Conservation (phyloP, 2,113 vertebrate species). For the Diadophis punctatus region DNA sequence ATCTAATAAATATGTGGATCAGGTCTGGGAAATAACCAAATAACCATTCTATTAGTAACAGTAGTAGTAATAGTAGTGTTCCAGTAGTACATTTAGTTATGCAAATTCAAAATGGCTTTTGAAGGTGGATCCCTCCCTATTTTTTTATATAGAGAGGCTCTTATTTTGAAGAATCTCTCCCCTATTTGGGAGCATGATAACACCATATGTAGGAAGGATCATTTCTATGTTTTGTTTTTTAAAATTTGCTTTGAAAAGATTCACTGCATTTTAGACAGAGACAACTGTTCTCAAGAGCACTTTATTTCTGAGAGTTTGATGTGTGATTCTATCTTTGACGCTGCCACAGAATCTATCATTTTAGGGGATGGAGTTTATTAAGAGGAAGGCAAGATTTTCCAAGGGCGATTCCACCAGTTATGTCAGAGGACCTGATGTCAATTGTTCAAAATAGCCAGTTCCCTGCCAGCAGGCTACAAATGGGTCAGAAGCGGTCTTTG, state of each 20-base stretch:
- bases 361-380: background rate
- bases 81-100: background rate
- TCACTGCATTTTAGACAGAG: background rate
- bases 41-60: background rate
- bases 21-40: background rate
- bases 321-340: background rate
- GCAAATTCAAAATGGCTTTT: background rate
- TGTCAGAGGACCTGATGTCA: background rate
- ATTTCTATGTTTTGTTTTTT: too few relatives aligned
- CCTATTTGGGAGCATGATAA: background rate
- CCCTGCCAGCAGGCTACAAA: background rate
- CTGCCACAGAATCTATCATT: background rate
- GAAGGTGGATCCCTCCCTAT: background rate
- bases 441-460: background rate
- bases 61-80: background rate
- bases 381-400: background rate
- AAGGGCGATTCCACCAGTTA: background rate
- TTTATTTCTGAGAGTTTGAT: background rate
- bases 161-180: background rate
- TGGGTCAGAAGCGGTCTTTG: background rate
- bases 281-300: background rate
- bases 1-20: background rate
- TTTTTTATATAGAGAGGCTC: background rate
- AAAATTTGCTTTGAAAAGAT: background rate
- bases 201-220: background rate